Base-by-base conservation (phyloP, 2,113 vertebrate genomes). In the Salminus brasiliensis region DNA sequence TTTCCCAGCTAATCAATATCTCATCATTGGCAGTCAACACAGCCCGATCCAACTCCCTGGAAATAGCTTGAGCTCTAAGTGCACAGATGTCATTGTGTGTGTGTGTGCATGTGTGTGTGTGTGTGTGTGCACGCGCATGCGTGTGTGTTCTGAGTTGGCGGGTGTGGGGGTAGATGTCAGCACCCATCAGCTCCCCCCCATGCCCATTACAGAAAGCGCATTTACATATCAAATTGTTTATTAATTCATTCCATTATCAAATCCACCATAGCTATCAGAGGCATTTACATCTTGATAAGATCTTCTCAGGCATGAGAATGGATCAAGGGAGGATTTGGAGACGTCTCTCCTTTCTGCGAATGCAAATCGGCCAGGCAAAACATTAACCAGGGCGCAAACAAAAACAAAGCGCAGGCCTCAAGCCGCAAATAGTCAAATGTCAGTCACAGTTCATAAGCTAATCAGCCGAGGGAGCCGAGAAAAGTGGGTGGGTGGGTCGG, bases 361-460 rank as follows among this genome's bases (percentile, higher is more conserved):
- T 86, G 83, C 85, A 84, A 83, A 86, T 86, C 74, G 79, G 36
- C 52, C 57, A 65, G 70, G 72, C 23, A 76, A 80, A 81, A 80
- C 62, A 81, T 78, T 81, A 83, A 83, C 74, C 73, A 70, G 39
- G n/a, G 23, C 47, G 16, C 32, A 34, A 66, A 59, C 63, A 74
- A 57, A 76, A 80, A 81, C 45, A 74, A 69, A 84, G 79, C 73
- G 34, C 68, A 55, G 63, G 65, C 76, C 78, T 72, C 57, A 66
- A 55, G 45, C 67, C 27, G 71, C 77, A 87, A 87, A 88, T 72
- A 83, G 83, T 84, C 80, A 84, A 84, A 84, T 85, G 87, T 87
- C 87, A 88, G 82, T 88, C 85, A 88, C 74, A 87, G 87, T 85
- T 84, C 82, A 87, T 82, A 77, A 84, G 84, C 85, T 87, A 87